Percentiles rank a stretch among this genome's conserved stretches.
Evolutionary conservation across 2,888 invertebrate genomes (phyloP).

Genomic region (Aphodius sticticus): DNA sequence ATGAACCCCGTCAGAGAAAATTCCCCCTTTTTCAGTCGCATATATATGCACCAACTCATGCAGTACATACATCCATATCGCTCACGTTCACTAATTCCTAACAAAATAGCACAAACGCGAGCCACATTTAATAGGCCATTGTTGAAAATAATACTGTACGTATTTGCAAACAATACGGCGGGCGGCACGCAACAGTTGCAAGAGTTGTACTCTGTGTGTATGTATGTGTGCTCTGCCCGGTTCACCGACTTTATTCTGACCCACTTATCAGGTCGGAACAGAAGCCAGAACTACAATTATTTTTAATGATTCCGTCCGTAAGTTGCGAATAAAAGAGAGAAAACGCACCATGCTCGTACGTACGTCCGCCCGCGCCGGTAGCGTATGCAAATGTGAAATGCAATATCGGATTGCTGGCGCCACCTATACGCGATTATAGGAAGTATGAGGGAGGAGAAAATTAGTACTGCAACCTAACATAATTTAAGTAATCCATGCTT

Average conservation of each 20-base stretch:
- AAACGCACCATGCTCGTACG: conserved; percentile 11
- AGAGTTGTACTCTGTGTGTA: background rate
- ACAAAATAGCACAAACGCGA: conserved; percentile 22
- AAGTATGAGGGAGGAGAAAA: background rate
- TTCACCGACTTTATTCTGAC: conserved; percentile 24
- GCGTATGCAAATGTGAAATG: conserved; percentile 13
- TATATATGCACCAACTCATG: conserved; percentile 13
- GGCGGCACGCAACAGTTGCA: conserved; percentile 24
- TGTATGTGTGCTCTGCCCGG: conserved; percentile 5
- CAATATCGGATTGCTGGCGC: conserved; percentile 14
- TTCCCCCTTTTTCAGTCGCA: conserved; percentile 8
- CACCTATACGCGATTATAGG: background rate
- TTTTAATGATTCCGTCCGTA: conserved; percentile 25
- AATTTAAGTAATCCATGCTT: too few species aligned
- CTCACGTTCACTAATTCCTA: conserved; percentile 22
- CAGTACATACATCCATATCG: conserved; percentile 20
- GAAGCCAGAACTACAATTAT: conserved; percentile 26
- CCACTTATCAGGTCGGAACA: conserved; percentile 25
- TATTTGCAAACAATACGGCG: conserved; percentile 24
- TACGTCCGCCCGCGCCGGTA: background rate
- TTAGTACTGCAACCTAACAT: too few species aligned
- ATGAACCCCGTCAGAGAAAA: conserved; percentile 8
- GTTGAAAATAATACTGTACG: conserved; percentile 25
- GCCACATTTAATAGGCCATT: conserved; percentile 25
- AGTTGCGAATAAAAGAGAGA: conserved; percentile 21